Evolutionary conservation across 2,797 vertebrate genomes (phyloP).

Genomic region (Perodicticus potto): DNA sequence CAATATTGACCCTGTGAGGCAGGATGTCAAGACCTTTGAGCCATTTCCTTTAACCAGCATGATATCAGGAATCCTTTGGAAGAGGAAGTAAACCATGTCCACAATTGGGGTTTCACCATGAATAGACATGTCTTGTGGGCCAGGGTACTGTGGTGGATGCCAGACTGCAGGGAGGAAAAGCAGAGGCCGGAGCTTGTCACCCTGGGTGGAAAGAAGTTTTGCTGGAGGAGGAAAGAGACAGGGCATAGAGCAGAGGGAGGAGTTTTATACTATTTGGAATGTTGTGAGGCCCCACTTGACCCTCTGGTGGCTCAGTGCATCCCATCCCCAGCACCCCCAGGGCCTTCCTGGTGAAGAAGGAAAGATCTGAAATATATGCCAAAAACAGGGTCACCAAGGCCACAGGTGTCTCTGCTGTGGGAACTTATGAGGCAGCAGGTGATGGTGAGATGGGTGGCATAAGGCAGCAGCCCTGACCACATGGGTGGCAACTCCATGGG

Average conservation of each 20-base stretch:
- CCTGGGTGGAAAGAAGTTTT: neutral
- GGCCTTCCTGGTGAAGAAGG: neutral
- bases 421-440: neutral
- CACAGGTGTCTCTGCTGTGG: neutral
- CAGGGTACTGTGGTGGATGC: neutral
- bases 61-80: slow-evolving; percentile 7
- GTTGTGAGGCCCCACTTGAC: neutral
- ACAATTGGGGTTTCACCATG: neutral
- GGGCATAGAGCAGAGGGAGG: neutral
- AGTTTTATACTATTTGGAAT: neutral
- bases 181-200: neutral
- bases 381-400: neutral
- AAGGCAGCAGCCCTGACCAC: neutral
- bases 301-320: neutral
- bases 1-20: slow-evolving; percentile 58
- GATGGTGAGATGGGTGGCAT: neutral
- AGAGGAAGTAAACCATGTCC: neutral
- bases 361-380: neutral
- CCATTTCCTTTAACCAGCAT: neutral
- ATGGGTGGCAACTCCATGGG: neutral
- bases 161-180: neutral
- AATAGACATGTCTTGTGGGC: neutral
- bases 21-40: neutral
- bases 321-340: neutral
- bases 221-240: neutral